Evolutionary conservation across 1,140 invertebrate species (phyloP), one percentile per base, ranked within the genome.

Genomic region (Ceratosolen solmsi): DNA sequence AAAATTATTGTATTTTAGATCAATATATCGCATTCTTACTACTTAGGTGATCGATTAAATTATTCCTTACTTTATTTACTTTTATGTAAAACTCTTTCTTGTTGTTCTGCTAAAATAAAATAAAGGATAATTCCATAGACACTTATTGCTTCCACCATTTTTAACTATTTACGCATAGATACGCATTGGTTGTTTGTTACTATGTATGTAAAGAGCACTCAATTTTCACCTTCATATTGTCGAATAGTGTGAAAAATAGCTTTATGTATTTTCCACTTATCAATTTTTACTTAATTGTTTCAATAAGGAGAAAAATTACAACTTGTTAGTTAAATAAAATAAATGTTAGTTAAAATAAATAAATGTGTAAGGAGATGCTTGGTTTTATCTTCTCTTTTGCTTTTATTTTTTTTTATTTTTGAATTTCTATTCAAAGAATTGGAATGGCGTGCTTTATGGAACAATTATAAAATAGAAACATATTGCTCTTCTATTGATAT

Each of bases 151-250:
- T 75, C 54, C 51, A 25, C 25, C 41, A n/a, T 38, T 68, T 38
- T 20, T 41, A 72, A 49, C 49, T 27, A 72, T 72, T 30, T 25
- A 11, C 15, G 22, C 9, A 70, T 13, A 46, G 17, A 20, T 17
- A 36, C 5, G 65, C 33, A 77, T 27, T 3, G 15, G 30, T 25
- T 71, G 71, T 80, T 71, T 71, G 79, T 71, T 71, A 71, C 74
- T 74, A 68, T 46, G 79, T 71, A 74, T 80, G 74, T 80, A 65
- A 58, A 58, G 70, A 63, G 74, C 54, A 36, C 49, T 46, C 56
- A 80, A 68, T 80, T 80, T 80, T 49, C 58, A 27, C 68, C 41
- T 72, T 80, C 74, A 80, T 80, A 80, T 65, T 58, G 74, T 80
- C 79, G 71, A 56, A 71, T 74, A 11, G 46, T n/a, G 51, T 27